phyloP scores from a whole-genome alignment of 2,113 vertebrate species.

The Solenodon paradoxus region DNA sequence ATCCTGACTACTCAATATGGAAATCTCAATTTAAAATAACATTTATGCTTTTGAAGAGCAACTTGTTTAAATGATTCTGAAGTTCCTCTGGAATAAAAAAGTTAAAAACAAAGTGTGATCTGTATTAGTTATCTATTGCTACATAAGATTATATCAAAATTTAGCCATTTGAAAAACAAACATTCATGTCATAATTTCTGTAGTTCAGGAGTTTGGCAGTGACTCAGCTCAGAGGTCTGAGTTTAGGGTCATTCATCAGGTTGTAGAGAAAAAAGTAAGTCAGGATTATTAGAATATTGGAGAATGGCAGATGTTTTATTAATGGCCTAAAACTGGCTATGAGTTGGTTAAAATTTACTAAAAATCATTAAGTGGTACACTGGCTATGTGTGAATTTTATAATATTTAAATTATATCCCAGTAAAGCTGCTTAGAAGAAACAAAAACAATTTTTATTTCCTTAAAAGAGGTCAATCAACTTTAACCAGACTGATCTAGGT shows the following conservation, averaged over 20 bases:
- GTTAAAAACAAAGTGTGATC: background rate
- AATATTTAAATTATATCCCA: background rate
- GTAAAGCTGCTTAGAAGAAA: background rate
- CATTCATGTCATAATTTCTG: background rate
- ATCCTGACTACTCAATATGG: background rate
- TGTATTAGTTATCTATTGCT: background rate
- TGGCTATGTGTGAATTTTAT: background rate
- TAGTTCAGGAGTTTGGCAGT: background rate
- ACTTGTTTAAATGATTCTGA: background rate
- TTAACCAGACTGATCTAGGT: background rate
- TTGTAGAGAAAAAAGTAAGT: background rate
- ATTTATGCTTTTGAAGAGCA: background rate
- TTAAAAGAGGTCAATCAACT: background rate
- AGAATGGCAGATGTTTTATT: background rate
- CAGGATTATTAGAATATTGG: background rate
- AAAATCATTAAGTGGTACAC: background rate
- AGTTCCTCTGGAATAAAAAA: background rate
- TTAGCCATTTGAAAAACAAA: background rate
- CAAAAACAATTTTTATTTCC: background rate
- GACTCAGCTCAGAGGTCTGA: background rate
- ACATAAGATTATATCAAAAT: background rate
- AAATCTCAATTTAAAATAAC: background rate
- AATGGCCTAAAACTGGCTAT: background rate
- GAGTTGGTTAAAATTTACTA: background rate
- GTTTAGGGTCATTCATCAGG: background rate